A percentile compares a stretch with the other conserved stretches of the same genome.
phyloP scores from a whole-genome alignment of 1,140 invertebrate species.

The Philotrypesis tridentata region DNA sequence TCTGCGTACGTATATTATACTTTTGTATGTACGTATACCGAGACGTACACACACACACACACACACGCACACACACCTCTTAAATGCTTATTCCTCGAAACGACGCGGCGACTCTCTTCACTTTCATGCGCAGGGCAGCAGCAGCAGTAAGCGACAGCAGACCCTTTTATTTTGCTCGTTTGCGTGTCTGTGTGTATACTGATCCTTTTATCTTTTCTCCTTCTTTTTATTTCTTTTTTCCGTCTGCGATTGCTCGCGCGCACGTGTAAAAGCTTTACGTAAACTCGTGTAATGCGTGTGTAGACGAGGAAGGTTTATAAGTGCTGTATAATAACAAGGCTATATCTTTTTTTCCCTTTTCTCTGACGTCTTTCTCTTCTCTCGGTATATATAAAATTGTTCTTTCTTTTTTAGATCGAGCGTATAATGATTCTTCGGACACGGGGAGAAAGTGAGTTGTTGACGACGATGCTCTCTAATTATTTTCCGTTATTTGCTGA shows the following conservation, averaged over 20 bases:
- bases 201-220: neutral
- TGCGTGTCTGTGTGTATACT: neutral
- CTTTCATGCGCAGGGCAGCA: conserved; percentile 64
- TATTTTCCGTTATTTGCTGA: neutral
- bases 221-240: neutral
- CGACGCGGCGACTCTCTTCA: conserved; percentile 55
- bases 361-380: neutral
- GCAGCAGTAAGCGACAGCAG: neutral
- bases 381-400: neutral
- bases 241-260: neutral
- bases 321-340: neutral
- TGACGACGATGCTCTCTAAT: neutral
- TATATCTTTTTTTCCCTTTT: neutral
- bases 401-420: neutral
- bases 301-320: neutral
- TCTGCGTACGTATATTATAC: neutral
- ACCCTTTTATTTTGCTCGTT: neutral
- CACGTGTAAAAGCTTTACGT: neutral
- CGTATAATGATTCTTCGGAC: neutral
- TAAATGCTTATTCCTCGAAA: conserved; percentile 61
- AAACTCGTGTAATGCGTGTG: neutral
- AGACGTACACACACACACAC: too few species aligned
- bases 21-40: neutral
- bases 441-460: neutral
- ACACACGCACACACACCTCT: conserved; percentile 52